A percentile compares a stretch with the other conserved stretches of the same genome.
Conservation (phyloP, 1,140 invertebrate genomes). For the Tyrophagus putrescentiae region DNA sequence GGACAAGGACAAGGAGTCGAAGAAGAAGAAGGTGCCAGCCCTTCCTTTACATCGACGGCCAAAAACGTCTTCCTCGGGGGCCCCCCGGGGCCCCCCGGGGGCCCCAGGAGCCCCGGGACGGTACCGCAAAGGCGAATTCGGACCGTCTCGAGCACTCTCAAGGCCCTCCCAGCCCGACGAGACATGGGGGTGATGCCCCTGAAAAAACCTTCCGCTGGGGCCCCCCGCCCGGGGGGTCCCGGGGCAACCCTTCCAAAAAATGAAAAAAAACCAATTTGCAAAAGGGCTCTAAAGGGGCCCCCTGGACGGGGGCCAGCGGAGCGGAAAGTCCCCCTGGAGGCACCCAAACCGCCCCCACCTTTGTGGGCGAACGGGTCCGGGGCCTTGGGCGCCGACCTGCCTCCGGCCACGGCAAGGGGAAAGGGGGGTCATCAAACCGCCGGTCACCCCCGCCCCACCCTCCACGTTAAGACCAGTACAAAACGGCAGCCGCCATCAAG, state of each 20-base stretch:
- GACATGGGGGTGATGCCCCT: conserved; percentile 17
- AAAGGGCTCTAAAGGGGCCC: background rate
- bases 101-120: too few relatives aligned
- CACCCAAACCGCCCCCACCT: conserved; percentile 11
- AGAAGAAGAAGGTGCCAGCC: conserved; percentile 15
- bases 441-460: conserved; percentile 15
- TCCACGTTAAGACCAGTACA: background rate
- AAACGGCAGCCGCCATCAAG: background rate
- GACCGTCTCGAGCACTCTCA: background rate
- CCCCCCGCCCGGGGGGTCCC: conserved; percentile 15
- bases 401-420: background rate
- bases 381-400: conserved; percentile 13
- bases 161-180: conserved; percentile 4
- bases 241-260: conserved; percentile 15
- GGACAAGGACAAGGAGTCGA: background rate
- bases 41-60: conserved; percentile 21
- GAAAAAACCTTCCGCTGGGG: background rate
- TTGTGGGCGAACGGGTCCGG: background rate
- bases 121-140: background rate
- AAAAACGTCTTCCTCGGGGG: conserved; percentile 21
- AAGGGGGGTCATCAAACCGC: background rate
- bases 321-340: background rate
- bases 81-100: background rate
- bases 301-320: background rate
- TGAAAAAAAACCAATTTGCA: too few relatives aligned